A percentile compares a stretch with the other conserved stretches of the same genome.
phyloP scores from a whole-genome alignment of 1,140 invertebrate genomes.

The Sitobion miscanthi region DNA sequence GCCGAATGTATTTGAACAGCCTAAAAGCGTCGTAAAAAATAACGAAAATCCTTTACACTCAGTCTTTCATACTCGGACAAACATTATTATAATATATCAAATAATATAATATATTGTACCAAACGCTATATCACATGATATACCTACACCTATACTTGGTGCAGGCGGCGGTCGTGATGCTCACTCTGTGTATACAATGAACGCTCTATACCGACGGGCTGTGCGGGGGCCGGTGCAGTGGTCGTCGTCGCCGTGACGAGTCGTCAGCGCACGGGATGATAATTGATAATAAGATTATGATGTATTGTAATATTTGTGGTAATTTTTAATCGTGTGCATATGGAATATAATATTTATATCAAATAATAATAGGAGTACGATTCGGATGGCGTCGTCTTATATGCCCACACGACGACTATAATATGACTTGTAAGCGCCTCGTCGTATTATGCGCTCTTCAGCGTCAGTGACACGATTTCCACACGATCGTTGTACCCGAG shows the following conservation, averaged over 20 bases:
- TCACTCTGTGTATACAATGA: background rate
- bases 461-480: background rate
- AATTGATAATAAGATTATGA: too few relatives aligned
- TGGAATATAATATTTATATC: background rate
- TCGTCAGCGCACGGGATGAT: background rate
- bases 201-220: background rate
- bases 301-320: background rate
- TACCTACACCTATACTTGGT: background rate
- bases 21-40: conserved; percentile 32
- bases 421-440: background rate
- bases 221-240: background rate
- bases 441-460: background rate
- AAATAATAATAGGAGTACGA: background rate
- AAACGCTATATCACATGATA: background rate
- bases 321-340: background rate
- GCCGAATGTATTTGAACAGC: conserved; percentile 33
- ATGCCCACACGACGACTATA: background rate
- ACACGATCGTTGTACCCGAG: background rate
- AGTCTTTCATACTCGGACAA: conserved; percentile 11
- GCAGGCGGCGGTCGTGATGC: background rate
- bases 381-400: background rate
- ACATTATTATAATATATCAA: background rate
- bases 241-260: too few relatives aligned
- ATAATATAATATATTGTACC: background rate
- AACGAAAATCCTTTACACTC: conserved; percentile 16